Evolutionary conservation across 2,113 vertebrate species (phyloP), one percentile per base, ranked within the genome.

Genomic region (Candoia aspera): DNA sequence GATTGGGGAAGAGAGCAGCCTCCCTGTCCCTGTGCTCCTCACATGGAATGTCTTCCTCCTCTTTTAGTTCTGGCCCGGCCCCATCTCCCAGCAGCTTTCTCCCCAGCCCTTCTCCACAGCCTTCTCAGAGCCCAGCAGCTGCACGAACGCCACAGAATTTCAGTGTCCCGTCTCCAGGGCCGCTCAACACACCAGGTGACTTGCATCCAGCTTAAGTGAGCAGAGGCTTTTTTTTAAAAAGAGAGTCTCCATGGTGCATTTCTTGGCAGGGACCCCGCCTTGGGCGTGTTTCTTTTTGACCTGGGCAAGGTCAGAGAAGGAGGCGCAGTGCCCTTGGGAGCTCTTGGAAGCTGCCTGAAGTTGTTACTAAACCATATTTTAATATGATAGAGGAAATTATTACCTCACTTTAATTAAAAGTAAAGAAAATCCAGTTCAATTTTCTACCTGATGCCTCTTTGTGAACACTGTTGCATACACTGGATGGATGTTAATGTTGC

Each of bases 101-200:
- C 95, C 99, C 99, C 91, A 99, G 99, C 94, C 99, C 99, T 0
- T 99, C 99, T 84, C 99, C 99, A 2, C 99, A 99, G 57, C 99
- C 99, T 2, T 99, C 99, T 0, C 99, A 99, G 94, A 99, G 99
- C 92, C 99, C 99, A 0, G 98, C 98, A 90, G 98, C 97, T 9
- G 98, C 98, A 49, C 97, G 99, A 29, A 99, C 99, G 11, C 99
- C 99, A 3, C 99, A 99, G 97, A 99, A 98, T 96, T 99, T 99
- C 3, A 98, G 98, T 0, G 99, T 99, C 9, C 98, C 99, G 2
- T 99, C 99, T 2, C 99, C 99, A 0, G 99, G 99, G 73, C 98
- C 99, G 0, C 98, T 99, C 79, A 99, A 99, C 94, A 99, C 99
- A 24, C 99, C 99, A 97, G 99, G 99, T 99, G 96, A 97, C 87